phyloP scores from a whole-genome alignment of 2,113 vertebrate species.

The Hippopotamus amphibius region DNA sequence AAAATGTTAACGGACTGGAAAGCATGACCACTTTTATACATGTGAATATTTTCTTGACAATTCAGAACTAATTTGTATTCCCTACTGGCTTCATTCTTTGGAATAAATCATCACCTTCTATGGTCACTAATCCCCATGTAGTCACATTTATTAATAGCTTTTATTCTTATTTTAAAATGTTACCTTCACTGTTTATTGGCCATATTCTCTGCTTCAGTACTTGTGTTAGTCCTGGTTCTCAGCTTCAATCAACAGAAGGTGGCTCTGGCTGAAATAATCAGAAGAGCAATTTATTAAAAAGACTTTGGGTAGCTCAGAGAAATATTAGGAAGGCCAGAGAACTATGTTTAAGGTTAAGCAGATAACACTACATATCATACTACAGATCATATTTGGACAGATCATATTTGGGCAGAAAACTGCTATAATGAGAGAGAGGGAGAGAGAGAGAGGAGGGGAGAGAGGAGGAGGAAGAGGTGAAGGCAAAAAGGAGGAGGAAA shows the following conservation, averaged over 20 bases:
- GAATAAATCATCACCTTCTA: not conserved
- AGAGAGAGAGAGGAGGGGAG: rapidly evolving
- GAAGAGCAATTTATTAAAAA: not conserved
- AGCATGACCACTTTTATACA: not conserved
- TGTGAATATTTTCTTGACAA: not conserved
- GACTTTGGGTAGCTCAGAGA: not conserved
- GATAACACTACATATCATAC: not conserved
- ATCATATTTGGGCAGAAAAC: not conserved
- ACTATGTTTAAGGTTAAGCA: not conserved
- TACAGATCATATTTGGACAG: not conserved
- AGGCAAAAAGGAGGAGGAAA: not conserved
- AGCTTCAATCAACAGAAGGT: not conserved
- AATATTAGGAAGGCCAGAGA: not conserved
- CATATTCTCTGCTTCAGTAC: not conserved
- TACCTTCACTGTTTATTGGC: not conserved
- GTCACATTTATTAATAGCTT: not conserved
- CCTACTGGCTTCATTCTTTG: not conserved
- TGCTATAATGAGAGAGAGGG: not conserved
- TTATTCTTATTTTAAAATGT: not conserved
- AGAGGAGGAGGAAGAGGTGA: too few relatives aligned
- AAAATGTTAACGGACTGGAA: not conserved
- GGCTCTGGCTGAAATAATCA: not conserved
- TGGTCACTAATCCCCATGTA: not conserved
- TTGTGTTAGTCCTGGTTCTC: not conserved
- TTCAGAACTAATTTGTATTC: not conserved